Conservation (phyloP, 1,140 invertebrate genomes). For the Eufriesea mexicana region DNA sequence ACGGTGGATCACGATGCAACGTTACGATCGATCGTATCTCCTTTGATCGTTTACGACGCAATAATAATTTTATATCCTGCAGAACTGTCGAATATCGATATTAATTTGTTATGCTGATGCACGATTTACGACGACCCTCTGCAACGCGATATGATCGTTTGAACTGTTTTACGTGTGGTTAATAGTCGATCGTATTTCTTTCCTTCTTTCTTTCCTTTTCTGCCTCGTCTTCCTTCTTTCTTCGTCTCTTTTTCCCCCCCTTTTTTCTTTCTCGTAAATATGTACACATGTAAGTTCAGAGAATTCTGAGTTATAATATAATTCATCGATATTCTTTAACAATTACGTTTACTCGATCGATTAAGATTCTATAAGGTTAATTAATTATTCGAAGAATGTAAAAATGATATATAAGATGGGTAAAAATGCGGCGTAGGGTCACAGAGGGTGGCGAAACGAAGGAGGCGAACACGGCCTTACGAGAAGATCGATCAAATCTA, state of each 20-base stretch:
- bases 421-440: background rate
- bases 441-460: background rate
- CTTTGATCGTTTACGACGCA: background rate
- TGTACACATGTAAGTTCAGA: background rate
- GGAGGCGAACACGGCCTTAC: background rate
- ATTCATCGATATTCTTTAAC: background rate
- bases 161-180: background rate
- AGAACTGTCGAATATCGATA: background rate
- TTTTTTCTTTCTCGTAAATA: background rate
- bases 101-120: background rate
- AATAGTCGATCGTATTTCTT: background rate
- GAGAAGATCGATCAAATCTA: background rate
- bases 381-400: background rate
- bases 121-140: background rate
- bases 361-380: background rate
- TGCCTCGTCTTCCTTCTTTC: background rate
- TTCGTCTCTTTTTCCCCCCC: no score
- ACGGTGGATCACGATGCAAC: slow-evolving; percentile 7
- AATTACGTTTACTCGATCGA: background rate
- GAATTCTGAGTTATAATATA: background rate
- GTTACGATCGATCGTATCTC: background rate
- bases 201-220: no score
- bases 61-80: background rate
- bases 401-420: background rate
- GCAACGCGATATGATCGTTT: background rate